Base-by-base conservation (phyloP, 2,888 invertebrate genomes). In the Sinohyriopsis cumingii region DNA sequence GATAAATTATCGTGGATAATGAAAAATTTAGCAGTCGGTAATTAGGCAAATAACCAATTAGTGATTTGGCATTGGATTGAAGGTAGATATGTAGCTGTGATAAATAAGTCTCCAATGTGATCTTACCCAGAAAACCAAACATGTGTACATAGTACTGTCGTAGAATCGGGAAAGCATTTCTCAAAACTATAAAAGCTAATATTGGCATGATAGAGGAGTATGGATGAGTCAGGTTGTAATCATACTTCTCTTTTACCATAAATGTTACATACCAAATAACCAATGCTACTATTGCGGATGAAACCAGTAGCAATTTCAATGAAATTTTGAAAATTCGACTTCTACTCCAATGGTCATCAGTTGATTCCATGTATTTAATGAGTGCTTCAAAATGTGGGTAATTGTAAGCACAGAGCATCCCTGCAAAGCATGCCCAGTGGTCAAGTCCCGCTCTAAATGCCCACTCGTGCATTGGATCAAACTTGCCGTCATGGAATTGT, bases 341-440 rank as follows among this genome's bases (percentile, higher is more conserved):
- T 18, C 15, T 59, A 20, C 22, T 25, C 9, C 76, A 62, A 18
- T 59, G 55, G 18, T 71, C 65, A 59, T 77, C 80, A 12, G 55
- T 60, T n/a, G 67, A 75, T 55, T 83, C 83, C 12, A 84, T 25
- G 56, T 77, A 76, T 28, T 76, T 73, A 55, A 86, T 73, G 5
- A 84, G 76, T 0, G 67, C 71, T 75, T 86, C 86, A 63, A 82
- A 82, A 67, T 84, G 76, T n/a, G 82, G 85, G 66, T 85, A 86
- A 68, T 84, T 86, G 65, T 86, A 86, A 19, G 86, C 85, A 65
- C 84, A 86, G 4, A 86, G 64, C 86, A 86, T 85, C 0, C 85
- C 85, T 19, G 81, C 59, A 53, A 86, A 79, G 62, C 84, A 84
- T 0, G 81, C 84, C 86, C 86, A 85, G 63, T 84, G 86, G 70